These are phyloP conservation scores for Eristalinus aeneus DNA, from an alignment of 2,888 invertebrate species.

Conservation along the genomic window DNA sequence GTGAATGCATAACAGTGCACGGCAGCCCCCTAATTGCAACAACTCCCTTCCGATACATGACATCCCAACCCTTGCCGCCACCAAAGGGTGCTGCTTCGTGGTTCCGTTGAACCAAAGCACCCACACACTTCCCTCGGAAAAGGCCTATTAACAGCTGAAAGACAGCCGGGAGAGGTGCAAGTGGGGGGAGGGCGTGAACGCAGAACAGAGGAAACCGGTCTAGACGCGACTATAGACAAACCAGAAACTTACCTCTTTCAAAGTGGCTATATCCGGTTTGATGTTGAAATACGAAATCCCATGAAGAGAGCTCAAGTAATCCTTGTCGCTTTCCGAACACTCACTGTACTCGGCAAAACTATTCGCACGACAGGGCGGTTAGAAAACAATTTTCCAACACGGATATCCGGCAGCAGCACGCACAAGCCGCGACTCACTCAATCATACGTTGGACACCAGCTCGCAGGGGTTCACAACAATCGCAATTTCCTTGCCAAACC, in stretches of 20 bases:
- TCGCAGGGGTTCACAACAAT: conserved; percentile 10
- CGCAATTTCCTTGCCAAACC: background rate
- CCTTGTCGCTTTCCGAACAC: conserved; percentile 20
- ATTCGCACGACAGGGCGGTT: conserved; percentile 39
- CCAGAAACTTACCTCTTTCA: conserved; percentile 46
- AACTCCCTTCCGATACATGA: conserved; percentile 35
- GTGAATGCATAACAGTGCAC: conserved; percentile 29
- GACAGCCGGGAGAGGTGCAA: background rate
- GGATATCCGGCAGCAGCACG: conserved; percentile 53
- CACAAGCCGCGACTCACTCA: conserved; percentile 52
- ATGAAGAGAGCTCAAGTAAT: conserved; percentile 29
- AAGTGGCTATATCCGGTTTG: conserved; percentile 49
- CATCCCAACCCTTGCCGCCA: conserved; percentile 21
- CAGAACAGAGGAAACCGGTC: conserved; percentile 16
- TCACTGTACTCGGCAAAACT: conserved; percentile 46
- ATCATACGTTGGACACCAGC: conserved; percentile 21
- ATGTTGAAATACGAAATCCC: conserved; percentile 5
- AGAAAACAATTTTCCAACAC: conserved; percentile 47
- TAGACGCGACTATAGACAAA: conserved; percentile 54
- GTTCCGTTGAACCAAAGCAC: background rate
- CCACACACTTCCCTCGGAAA: background rate
- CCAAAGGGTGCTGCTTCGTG: background rate
- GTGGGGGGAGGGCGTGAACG: background rate
- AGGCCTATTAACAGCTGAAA: background rate
- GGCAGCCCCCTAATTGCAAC: conserved; percentile 58